Base-by-base conservation (phyloP, 2,113 vertebrate species). In the Macaca mulatta region DNA sequence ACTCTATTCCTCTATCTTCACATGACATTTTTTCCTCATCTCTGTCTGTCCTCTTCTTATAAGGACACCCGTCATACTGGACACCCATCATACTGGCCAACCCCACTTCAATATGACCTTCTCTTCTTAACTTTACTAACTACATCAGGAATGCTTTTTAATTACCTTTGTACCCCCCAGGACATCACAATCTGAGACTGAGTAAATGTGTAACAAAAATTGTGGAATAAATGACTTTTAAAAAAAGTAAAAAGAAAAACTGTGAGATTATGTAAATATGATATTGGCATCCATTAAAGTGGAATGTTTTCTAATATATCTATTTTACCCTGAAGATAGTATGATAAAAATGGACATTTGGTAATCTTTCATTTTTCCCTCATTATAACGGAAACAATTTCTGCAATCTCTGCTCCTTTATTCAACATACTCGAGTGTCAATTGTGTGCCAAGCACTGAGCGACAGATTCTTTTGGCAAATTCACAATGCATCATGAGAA, bases 321-420 rank as follows among this genome's bases (percentile, higher is more conserved):
- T 80, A 93, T 38, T 78, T 72, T 89, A 48, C 17, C 67, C 14
- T 61, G 32, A 89, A 82, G 89, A 93, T n/a, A 48, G 86, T 72
- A 59, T 74, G 38, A 97, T 89, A 86, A 84, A 96, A 92, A 88
- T 45, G 11, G 50, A 90, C 74, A 64, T 57, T 97, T 84, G 14
- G 43, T 40, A 82, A 74, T 75, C 48, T 93, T 90, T 84, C 12
- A 80, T 17, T 48, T 57, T 69, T 90, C 9, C 67, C 23, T 52
- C 50, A 27, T 89, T 85, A 88, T 77, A 93, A 82, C 20, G 9
- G 25, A 72, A 79, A 64, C 16, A 72, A 78, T 89, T 91, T 91
- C 70, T 81, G 43, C 10, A 90, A 43, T 86, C 69, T 89, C 93
- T 75, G 83, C 75, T 87, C n/a, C 86, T 95, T 86, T 38, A 40